These are phyloP conservation scores for Sisor rabdophorus DNA, from an alignment of 2,113 vertebrate species.

Conservation along the genomic window DNA sequence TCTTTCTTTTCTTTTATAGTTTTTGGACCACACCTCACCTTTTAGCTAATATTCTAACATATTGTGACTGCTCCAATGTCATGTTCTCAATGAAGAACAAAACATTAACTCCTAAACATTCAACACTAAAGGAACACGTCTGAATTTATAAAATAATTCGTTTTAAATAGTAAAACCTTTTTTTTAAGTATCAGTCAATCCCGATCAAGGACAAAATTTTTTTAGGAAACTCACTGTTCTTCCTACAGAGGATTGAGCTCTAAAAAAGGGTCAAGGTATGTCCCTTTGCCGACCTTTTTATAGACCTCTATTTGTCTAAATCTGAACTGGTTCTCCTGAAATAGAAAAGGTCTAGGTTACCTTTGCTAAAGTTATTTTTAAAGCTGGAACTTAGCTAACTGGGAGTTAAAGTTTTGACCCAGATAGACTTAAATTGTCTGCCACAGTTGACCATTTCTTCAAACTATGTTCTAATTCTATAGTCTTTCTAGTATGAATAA, in stretches of 20 bases:
- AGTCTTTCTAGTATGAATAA: conserved; percentile 6
- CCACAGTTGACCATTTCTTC: neutral
- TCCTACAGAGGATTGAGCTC: neutral
- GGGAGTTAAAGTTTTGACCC: neutral
- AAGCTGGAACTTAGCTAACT: neutral
- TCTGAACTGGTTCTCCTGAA: conserved; percentile 22
- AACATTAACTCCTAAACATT: too few relatives aligned
- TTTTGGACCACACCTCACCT: too few relatives aligned
- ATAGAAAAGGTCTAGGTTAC: conserved; percentile 30
- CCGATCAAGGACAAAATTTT: too few relatives aligned
- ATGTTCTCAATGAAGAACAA: too few relatives aligned
- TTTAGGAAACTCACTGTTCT: neutral
- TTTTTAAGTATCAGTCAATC: neutral
- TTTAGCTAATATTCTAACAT: too few relatives aligned
- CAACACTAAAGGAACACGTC: neutral
- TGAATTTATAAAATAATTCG: neutral
- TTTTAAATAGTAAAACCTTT: neutral
- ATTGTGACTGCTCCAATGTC: too few relatives aligned
- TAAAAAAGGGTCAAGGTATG: neutral
- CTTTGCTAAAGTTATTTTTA: conserved; percentile 5
- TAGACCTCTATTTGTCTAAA: neutral
- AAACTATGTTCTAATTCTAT: neutral
- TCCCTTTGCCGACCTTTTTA: neutral
- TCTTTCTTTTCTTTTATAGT: too few relatives aligned
- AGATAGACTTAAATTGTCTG: conserved; percentile 13